These are phyloP conservation scores for Meriones unguiculatus DNA, from an alignment of 2,113 vertebrate genomes.

Conservation along the genomic window DNA sequence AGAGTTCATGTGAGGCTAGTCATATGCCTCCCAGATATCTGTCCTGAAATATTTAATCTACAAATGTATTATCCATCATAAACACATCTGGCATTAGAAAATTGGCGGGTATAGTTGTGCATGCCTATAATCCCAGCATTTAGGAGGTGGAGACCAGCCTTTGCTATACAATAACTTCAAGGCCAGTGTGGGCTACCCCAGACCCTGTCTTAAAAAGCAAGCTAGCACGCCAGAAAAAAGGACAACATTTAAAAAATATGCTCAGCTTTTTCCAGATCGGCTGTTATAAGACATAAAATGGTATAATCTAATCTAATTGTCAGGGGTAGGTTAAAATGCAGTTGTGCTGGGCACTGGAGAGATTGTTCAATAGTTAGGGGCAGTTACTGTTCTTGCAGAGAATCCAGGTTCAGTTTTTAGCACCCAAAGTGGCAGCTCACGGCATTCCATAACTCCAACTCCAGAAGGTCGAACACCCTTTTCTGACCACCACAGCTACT, in stretches of 20 bases:
- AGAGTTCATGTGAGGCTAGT: neutral
- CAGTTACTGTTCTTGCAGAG: neutral
- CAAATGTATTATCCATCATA: neutral
- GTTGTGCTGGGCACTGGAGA: neutral
- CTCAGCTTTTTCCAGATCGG: neutral
- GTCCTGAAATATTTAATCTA: neutral
- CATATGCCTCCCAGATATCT: neutral
- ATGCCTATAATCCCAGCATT: too few species aligned
- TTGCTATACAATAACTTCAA: neutral
- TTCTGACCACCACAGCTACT: neutral
- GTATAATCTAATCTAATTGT: neutral
- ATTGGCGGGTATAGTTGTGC: too few species aligned
- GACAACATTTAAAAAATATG: neutral
- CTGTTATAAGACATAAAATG: neutral
- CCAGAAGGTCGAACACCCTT: neutral
- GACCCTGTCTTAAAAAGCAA: neutral
- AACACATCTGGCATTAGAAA: neutral
- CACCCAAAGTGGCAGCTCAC: neutral
- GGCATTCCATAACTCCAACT: neutral
- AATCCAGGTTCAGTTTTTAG: neutral
- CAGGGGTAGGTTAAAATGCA: neutral
- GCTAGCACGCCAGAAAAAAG: neutral
- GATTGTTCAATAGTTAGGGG: too few species aligned
- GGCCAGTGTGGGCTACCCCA: neutral
- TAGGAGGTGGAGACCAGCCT: neutral